Conservation (phyloP, 2,113 vertebrate species). For the Aptenodytes patagonicus region DNA sequence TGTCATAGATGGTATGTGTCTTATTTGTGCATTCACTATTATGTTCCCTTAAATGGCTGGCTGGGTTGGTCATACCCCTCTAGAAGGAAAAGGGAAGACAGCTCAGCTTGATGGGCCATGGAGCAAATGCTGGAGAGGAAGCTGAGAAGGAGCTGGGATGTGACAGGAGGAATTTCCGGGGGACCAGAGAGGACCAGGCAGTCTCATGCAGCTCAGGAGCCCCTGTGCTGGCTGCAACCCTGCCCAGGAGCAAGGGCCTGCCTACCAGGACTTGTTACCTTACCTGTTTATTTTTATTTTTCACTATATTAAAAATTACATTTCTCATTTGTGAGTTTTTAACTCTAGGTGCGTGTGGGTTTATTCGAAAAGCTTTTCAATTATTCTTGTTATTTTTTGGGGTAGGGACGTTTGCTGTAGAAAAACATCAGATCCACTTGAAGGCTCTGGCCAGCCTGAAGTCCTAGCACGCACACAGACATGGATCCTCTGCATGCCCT, state of each 20-base stretch:
- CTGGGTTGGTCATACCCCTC: not conserved
- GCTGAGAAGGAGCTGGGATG: not conserved
- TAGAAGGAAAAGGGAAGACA: not conserved
- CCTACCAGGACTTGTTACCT: not conserved
- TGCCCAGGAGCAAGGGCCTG: not conserved
- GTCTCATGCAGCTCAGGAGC: not conserved
- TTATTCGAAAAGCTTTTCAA: not conserved
- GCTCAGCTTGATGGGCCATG: accelerated
- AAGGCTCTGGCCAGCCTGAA: not conserved
- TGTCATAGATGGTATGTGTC: not conserved
- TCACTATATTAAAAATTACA: not conserved
- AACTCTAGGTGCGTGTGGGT: not conserved
- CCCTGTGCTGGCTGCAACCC: not conserved
- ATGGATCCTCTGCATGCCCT: not conserved
- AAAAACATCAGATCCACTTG: not conserved
- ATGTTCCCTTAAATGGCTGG: not conserved
- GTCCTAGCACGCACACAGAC: not conserved
- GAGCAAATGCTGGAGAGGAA: not conserved
- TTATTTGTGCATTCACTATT: not conserved
- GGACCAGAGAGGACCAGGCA: not conserved
- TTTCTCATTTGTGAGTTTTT: not conserved
- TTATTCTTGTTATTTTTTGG: not conserved
- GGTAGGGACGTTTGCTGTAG: not conserved
- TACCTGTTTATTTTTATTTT: not conserved
- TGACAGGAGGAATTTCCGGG: not conserved